Percentiles rank a stretch among this genome's conserved stretches.
These are phyloP conservation scores for Lordiphosa clarofinis DNA, from an alignment of 1,140 invertebrate genomes.

Conservation along the genomic window DNA sequence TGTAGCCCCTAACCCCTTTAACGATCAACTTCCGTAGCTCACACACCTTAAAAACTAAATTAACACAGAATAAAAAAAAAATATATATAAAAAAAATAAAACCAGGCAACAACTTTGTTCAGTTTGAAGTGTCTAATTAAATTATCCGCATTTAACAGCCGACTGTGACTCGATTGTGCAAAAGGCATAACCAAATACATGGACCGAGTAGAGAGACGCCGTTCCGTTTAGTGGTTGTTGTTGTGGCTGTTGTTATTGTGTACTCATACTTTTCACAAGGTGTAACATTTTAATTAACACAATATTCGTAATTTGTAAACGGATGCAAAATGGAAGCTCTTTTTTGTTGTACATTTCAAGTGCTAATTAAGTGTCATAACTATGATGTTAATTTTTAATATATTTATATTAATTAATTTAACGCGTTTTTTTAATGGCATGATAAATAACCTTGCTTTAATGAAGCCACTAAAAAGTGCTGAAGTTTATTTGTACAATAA, in stretches of 20 bases:
- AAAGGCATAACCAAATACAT: slow-evolving; percentile 66
- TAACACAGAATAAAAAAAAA: slow-evolving; percentile 31
- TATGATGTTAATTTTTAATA: slow-evolving; percentile 7
- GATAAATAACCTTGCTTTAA: slow-evolving; percentile 14
- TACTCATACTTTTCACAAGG: slow-evolving; percentile 58
- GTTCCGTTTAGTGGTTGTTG: slow-evolving; percentile 32
- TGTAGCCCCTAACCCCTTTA: not conserved
- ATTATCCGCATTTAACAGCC: slow-evolving; percentile 68
- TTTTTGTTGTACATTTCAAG: slow-evolving; percentile 20
- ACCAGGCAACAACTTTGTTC: slow-evolving; percentile 40
- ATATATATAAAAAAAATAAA: slow-evolving; percentile 35
- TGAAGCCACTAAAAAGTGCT: slow-evolving; percentile 15
- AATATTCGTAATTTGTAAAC: slow-evolving; percentile 57
- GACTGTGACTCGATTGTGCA: slow-evolving; percentile 70
- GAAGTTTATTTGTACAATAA: slow-evolving; percentile 10
- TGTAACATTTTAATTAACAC: slow-evolving; percentile 77
- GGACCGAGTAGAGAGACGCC: not conserved
- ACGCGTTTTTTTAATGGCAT: slow-evolving; percentile 4
- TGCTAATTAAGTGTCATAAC: slow-evolving; percentile 69
- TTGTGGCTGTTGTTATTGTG: slow-evolving; percentile 19
- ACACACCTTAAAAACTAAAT: slow-evolving; percentile 41
- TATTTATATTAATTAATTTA: slow-evolving; percentile 25
- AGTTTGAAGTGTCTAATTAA: slow-evolving; percentile 71
- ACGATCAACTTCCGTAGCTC: slow-evolving; percentile 8
- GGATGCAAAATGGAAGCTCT: slow-evolving; percentile 25